A percentile compares a stretch with the other conserved stretches of the same genome.
Conservation (phyloP, 2,888 invertebrate genomes). For the Diarsia rubi region DNA sequence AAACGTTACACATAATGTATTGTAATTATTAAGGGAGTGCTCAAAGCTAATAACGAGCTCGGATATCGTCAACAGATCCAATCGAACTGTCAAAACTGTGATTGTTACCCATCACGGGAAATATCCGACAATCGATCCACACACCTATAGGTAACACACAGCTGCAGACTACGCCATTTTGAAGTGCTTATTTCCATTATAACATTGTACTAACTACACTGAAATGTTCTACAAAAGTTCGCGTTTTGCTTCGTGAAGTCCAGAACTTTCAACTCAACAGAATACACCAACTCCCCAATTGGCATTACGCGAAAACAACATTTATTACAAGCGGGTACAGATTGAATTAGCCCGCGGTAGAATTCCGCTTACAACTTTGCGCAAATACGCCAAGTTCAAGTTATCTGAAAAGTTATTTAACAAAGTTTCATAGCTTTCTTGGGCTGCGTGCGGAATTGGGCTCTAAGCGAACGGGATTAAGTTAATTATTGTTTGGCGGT, state of each 20-base stretch:
- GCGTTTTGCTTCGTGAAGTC: slow-evolving; percentile 91
- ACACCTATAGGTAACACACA: slow-evolving; percentile 78
- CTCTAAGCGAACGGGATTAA: slow-evolving; percentile 81
- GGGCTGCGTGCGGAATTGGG: slow-evolving; percentile 82
- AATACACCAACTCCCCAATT: slow-evolving; percentile 87
- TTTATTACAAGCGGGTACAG: slow-evolving; percentile 90
- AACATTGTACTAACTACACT: slow-evolving; percentile 91
- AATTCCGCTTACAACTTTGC: slow-evolving; percentile 89
- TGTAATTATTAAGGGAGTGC: slow-evolving; percentile 31
- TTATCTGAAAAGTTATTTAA: slow-evolving; percentile 91
- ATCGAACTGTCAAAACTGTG: slow-evolving; percentile 73
- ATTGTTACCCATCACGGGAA: slow-evolving; percentile 75
- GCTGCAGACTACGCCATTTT: slow-evolving; percentile 90
- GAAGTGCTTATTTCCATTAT: slow-evolving; percentile 91
- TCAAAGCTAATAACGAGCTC: slow-evolving; percentile 34
- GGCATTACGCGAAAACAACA: slow-evolving; percentile 90
- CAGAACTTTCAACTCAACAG: slow-evolving; percentile 87
- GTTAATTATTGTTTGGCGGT: slow-evolving; percentile 83
- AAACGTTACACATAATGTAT: slow-evolving; percentile 22
- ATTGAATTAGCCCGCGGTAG: slow-evolving; percentile 89
- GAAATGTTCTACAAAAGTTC: slow-evolving; percentile 91
- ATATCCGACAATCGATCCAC: slow-evolving; percentile 82
- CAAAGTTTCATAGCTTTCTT: slow-evolving; percentile 91
- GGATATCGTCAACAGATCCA: slow-evolving; percentile 44
- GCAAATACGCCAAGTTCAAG: slow-evolving; percentile 90